Evolutionary conservation across 2,888 invertebrate genomes (phyloP).

Genomic region (Dicranocentrus wangi): DNA sequence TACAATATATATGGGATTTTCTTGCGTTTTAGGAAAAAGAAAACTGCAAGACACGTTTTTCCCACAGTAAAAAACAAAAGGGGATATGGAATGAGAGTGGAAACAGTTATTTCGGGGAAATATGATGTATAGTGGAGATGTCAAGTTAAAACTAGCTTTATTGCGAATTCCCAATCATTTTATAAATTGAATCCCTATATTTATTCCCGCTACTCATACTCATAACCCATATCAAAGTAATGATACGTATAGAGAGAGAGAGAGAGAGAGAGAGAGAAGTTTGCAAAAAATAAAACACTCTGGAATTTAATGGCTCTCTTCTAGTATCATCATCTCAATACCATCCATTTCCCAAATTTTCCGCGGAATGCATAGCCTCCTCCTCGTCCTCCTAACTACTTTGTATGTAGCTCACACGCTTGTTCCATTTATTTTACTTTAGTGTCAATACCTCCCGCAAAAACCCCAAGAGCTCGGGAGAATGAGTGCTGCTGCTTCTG

Average conservation of each 20-base stretch:
- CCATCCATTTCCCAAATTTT: background rate
- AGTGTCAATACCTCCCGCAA: too few species aligned
- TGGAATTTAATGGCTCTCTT: background rate
- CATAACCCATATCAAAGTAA: background rate
- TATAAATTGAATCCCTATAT: constrained; percentile 3
- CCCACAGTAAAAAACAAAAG: too few species aligned
- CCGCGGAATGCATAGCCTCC: background rate
- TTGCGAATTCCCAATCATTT: constrained; percentile 31
- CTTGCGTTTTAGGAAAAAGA: too few species aligned
- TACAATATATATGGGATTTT: too few species aligned
- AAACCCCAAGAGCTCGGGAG: too few species aligned
- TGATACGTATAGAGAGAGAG: too few species aligned
- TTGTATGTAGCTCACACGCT: constrained; percentile 10
- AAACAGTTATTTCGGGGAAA: constrained; percentile 1
- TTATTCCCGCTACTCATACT: background rate
- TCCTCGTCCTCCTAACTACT: constrained; percentile 4
- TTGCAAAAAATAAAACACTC: too few species aligned
- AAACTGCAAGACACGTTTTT: too few species aligned
- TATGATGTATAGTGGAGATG: constrained; percentile 30
- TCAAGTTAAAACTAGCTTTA: constrained; percentile 35
- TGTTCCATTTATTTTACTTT: constrained; percentile 19
- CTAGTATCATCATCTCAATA: constrained; percentile 13
- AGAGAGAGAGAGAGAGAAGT: too few species aligned
- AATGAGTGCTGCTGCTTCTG: constrained; percentile 1
- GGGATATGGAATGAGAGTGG: too few species aligned